Evolutionary conservation across 2,888 invertebrate species (phyloP), one percentile per base, ranked within the genome.

Genomic region (Agrilus cyanescens): DNA sequence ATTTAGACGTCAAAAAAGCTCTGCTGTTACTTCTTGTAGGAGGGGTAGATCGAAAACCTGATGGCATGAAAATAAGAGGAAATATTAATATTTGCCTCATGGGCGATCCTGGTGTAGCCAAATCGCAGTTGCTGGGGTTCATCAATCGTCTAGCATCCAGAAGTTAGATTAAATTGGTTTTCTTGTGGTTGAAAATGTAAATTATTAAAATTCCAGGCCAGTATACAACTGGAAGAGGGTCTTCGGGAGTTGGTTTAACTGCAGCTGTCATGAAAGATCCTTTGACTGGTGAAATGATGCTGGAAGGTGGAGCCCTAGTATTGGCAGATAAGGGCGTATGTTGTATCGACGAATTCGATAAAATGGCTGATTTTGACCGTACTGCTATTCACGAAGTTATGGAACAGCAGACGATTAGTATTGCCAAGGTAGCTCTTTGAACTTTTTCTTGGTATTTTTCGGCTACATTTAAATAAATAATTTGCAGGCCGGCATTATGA

Each of bases 71-170:
- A 72, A 98, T 98, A 59, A 82, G 98, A 65, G 87, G 89, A 46
- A 89, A 84, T 61, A 94, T 99, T 52, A 98, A 99, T 67, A 89
- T 99, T 51, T 95, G 97, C 59, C 70, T 99, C 57, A 98, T 99
- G 97, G 98, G 98, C 33, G 98, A 99, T 74, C 98, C 98, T 16
- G 98, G 98, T 57, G 98, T 99, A 43, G 98, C 98, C 42, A 99
- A 99, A 71, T 95, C 95, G 0, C 98, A 99, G 69, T 71, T 99
- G 45, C 74, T 99, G 38, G 81, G 84, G 44, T 98, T 94, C 69
- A 94, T 99, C 46, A 88, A 90, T 62, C 80, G 98, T 31, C 72
- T 98, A 44, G 90, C 96, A 3, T 80, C 90, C 2, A 80, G 97
- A 61, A 88, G 84, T 68, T 70, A 70, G 69, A 31, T 32, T 40